Percentiles rank a stretch among this genome's conserved stretches.
Evolutionary conservation across 1,140 invertebrate species (phyloP).

Genomic region (Microplitis mediator): DNA sequence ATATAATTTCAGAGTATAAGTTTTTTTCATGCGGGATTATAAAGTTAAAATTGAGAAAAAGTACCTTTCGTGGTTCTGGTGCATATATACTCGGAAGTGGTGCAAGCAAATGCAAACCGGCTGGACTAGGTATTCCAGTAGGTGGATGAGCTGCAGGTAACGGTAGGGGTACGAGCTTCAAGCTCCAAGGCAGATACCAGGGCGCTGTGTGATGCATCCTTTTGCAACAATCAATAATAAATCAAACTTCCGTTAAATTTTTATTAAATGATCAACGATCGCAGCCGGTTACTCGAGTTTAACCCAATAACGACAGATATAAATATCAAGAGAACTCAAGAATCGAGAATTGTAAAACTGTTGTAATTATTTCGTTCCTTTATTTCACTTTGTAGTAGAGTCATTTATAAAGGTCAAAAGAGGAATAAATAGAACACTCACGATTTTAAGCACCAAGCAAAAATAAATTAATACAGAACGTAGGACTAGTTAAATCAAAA

Average conservation of each 20-base stretch:
- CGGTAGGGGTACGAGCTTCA: conserved; percentile 59
- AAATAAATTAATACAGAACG: neutral
- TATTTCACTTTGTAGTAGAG: neutral
- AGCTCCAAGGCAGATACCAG: conserved; percentile 60
- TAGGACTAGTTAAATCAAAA: neutral
- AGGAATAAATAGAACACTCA: neutral
- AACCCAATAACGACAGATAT: too few relatives aligned
- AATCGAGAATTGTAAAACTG: neutral
- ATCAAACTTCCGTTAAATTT: neutral
- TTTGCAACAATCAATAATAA: neutral
- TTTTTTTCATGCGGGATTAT: too few relatives aligned
- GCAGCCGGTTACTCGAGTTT: too few relatives aligned
- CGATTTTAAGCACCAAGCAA: neutral
- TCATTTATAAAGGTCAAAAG: neutral
- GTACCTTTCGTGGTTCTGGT: conserved; percentile 61
- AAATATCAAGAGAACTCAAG: neutral
- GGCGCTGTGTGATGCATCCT: conserved; percentile 60
- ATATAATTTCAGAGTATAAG: too few relatives aligned
- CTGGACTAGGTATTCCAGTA: conserved; percentile 56
- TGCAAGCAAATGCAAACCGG: conserved; percentile 54
- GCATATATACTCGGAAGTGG: conserved; percentile 59
- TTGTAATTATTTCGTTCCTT: neutral
- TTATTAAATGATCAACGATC: neutral
- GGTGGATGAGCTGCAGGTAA: conserved; percentile 58
- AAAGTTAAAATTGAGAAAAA: neutral